A percentile compares a stretch with the other conserved stretches of the same genome.
These are phyloP conservation scores for Taeniopygia guttata DNA, from an alignment of 2,797 vertebrate genomes.

Conservation along the genomic window DNA sequence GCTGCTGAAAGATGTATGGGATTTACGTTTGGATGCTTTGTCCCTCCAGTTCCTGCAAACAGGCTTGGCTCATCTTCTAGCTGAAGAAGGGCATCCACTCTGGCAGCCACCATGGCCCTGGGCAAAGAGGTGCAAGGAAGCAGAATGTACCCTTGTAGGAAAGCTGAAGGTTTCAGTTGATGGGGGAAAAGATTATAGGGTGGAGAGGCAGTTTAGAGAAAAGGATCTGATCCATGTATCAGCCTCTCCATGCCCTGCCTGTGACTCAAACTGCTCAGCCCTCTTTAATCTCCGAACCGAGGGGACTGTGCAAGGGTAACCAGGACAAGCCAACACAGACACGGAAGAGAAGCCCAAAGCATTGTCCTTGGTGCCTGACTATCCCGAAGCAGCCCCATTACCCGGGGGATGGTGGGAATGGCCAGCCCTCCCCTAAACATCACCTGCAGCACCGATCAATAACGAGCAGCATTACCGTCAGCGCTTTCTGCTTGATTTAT, in stretches of 20 bases:
- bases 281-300: neutral
- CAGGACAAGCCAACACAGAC: neutral
- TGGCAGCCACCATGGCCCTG: neutral
- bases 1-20: fast-evolving
- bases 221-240: neutral
- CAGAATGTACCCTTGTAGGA: neutral
- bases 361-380: neutral
- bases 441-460: neutral
- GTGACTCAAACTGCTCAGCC: neutral
- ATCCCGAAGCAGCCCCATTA: neutral
- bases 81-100: neutral
- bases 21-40: neutral
- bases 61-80: neutral
- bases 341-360: neutral
- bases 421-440: neutral
- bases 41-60: neutral
- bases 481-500: neutral
- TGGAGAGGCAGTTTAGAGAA: neutral
- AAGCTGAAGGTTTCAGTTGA: neutral
- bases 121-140: neutral
- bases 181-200: neutral
- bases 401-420: neutral
- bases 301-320: neutral
- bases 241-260: neutral
- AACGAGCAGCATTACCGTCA: neutral